phyloP scores from a whole-genome alignment of 2,113 vertebrate species.

The Pangasianodon gigas region DNA sequence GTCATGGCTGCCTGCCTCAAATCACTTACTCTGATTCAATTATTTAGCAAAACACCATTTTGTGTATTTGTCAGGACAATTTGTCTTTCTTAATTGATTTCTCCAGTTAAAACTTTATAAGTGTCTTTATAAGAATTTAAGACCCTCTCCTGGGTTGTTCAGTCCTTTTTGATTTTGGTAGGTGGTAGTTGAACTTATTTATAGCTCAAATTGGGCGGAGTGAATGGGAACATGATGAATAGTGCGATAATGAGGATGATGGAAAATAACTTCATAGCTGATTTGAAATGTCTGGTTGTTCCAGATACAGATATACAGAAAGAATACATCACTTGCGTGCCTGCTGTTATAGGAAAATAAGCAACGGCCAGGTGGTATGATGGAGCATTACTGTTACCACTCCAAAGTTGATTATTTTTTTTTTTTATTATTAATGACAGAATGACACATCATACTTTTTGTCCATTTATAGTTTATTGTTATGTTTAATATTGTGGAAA shows the following conservation, averaged over 20 bases:
- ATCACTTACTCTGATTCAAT: not conserved
- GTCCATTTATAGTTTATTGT: not conserved
- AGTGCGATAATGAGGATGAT: not conserved
- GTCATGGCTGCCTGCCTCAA: conserved; percentile 13
- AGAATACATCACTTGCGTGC: not conserved
- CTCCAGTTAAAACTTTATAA: not conserved
- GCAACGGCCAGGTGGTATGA: not conserved
- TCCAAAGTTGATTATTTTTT: not conserved
- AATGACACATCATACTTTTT: not conserved
- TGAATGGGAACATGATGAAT: conserved; percentile 4
- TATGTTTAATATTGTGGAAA: not conserved
- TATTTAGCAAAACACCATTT: not conserved
- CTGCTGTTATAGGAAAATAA: not conserved
- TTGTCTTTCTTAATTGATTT: not conserved
- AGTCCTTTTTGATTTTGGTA: not conserved
- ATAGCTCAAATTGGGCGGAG: conserved; percentile 8
- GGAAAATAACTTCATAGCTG: not conserved
- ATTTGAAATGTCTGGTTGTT: conserved; percentile 7
- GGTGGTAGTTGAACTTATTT: not conserved
- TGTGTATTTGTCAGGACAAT: not conserved
- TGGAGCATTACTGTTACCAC: not conserved
- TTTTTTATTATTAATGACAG: not conserved
- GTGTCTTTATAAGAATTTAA: not conserved
- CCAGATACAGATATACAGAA: not conserved
- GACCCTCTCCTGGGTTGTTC: not conserved